Evolutionary conservation across 64 coral and sea anemone genomes (phyloP), one percentile per base, ranked within the genome.

Genomic region (Dendrophyllia cribrosa): DNA sequence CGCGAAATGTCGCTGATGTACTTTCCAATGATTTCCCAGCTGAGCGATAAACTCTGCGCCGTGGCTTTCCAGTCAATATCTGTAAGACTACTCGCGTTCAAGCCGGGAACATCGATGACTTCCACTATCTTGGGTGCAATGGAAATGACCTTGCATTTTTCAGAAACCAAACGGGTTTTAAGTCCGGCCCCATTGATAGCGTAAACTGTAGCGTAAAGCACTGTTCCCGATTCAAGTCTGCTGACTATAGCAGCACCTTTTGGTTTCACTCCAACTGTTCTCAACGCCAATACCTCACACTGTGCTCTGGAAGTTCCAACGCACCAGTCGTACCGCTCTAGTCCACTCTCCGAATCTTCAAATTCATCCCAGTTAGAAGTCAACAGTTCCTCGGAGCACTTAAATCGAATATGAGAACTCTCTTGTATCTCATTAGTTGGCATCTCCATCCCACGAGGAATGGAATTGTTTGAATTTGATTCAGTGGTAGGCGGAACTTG

Each of bases 21-120:
- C 17, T 67, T 75, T 52, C 73, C 83, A 76, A 94, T 79, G 19
- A 91, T 34, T 44, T 91, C 75, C 91, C 91, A 97, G 5, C 87
- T 78, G 9, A 97, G 74, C 5, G 88, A 90, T 13, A 97, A 59
- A 7, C 65, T 94, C 62, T 97, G 56, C 88, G 59, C 86, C 76
- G 89, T 88, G 6, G 95, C 75, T 72, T 90, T 91, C 91, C 92
- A 97, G 84, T 97, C 95, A 7, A 97, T 94, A 87, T 97, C 95
- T 9, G 87, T 76, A 4, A 58, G 15, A 72, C 91, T 82, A 2
- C 78, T 94, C 21, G 34, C 10, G 60, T 94, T 97, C n/a, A 82
- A 72, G 4, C 25, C 79, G 21, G 79, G 82, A 59, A 94, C 66
- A 68, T 97, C 95, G 15, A 86, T 25, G 19, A 97, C 78, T 64